Evolutionary conservation across 2,888 invertebrate species (phyloP).

Genomic region (Diarsia rubi): DNA sequence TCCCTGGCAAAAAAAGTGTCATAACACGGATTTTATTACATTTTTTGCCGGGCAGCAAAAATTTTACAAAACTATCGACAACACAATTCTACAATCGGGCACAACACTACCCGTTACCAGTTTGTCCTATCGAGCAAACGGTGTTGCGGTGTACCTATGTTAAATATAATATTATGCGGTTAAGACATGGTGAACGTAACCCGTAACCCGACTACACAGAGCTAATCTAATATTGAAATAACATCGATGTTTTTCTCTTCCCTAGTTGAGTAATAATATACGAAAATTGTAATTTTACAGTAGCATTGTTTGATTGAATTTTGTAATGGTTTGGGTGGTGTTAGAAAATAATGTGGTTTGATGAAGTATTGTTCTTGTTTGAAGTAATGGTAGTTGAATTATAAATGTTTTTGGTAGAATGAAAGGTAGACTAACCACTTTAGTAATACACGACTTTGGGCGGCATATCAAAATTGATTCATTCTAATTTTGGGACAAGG

Average conservation of each 20-base stretch:
- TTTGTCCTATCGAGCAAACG: slow-evolving; percentile 86
- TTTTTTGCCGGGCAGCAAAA: background rate
- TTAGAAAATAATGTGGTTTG: slow-evolving; percentile 44
- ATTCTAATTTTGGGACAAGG: background rate
- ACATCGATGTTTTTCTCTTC: slow-evolving; percentile 69
- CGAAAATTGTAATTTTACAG: slow-evolving; percentile 67
- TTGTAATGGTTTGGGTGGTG: slow-evolving; percentile 39
- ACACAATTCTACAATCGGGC: background rate
- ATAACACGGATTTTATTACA: background rate
- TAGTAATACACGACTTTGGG: background rate
- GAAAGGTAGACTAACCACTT: no score
- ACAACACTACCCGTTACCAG: slow-evolving; percentile 79
- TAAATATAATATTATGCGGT: slow-evolving; percentile 89
- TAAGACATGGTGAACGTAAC: slow-evolving; percentile 81
- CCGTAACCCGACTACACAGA: slow-evolving; percentile 82
- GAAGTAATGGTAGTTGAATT: slow-evolving; percentile 6
- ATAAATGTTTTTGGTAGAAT: background rate
- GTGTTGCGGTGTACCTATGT: slow-evolving; percentile 85
- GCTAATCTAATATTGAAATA: slow-evolving; percentile 89
- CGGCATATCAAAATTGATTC: background rate
- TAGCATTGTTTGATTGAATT: slow-evolving; percentile 65
- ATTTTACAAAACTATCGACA: slow-evolving; percentile 44
- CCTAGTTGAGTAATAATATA: slow-evolving; percentile 49
- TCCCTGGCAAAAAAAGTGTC: no score
- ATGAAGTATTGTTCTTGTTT: slow-evolving; percentile 25